Percentiles rank a stretch among this genome's conserved stretches.
Evolutionary conservation across 2,797 vertebrate genomes (phyloP).

Genomic region (Oreortyx pictus): DNA sequence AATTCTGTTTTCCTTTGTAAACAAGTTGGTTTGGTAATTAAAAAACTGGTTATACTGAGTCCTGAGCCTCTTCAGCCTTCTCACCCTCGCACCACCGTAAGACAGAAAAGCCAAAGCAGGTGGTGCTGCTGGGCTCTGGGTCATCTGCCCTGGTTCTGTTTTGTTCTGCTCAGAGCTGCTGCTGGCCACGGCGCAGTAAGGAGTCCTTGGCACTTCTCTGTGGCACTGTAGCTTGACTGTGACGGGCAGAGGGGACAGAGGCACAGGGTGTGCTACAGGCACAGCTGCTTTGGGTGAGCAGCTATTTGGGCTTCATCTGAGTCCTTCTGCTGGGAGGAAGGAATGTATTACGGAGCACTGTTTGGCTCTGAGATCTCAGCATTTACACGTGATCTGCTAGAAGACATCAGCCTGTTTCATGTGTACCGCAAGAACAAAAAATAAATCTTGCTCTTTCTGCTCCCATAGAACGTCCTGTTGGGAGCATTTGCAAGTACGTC

Average conservation of each 20-base stretch:
- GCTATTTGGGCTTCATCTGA: background rate
- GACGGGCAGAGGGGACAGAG: background rate
- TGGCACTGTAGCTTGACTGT: background rate
- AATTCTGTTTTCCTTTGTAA: conserved; percentile 67
- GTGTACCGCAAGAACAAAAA: rapidly evolving
- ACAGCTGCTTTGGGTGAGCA: background rate
- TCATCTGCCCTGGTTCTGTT: background rate
- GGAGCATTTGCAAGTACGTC: background rate
- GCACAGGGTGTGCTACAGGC: background rate
- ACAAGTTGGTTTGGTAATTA: conserved; percentile 64
- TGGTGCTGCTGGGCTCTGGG: background rate
- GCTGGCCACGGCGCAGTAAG: background rate
- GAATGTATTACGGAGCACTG: background rate
- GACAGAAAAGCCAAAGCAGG: background rate
- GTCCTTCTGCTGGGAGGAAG: background rate
- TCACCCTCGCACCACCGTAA: background rate
- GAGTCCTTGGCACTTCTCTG: background rate
- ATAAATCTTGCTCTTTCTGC: background rate
- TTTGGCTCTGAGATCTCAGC: background rate
- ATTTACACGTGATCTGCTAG: background rate
- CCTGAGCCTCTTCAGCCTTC: conserved; percentile 18
- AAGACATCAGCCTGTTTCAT: background rate
- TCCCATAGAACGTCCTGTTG: background rate
- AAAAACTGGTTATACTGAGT: conserved; percentile 56
- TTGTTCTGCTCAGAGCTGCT: background rate